phyloP scores from a whole-genome alignment of 1,140 invertebrate genomes.

The Magallana gigas region DNA sequence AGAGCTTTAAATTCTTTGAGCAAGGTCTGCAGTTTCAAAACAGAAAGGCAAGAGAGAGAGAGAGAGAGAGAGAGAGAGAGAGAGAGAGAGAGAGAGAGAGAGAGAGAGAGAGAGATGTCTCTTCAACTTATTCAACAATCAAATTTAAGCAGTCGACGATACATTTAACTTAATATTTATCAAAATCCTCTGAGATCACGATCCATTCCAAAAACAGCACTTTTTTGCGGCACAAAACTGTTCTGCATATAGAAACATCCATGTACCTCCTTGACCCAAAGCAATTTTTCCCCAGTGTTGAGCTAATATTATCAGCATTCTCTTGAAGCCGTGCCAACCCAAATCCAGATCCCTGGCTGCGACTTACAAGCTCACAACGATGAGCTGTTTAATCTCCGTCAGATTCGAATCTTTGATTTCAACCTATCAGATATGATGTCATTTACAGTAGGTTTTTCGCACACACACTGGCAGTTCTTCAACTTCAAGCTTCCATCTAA shows the following conservation, averaged over 20 bases:
- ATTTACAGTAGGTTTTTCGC: constrained; percentile 3
- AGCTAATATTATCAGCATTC: constrained; percentile 22
- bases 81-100: too few relatives aligned
- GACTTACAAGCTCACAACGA: not conserved
- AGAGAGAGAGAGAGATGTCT: too few relatives aligned
- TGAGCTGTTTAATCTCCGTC: not conserved
- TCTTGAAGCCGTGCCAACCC: constrained; percentile 5
- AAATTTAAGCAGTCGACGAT: too few relatives aligned
- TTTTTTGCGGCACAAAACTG: constrained; percentile 1
- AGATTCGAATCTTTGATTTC: constrained; percentile 26
- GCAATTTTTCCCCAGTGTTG: constrained; percentile 17
- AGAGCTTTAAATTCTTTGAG: too few relatives aligned
- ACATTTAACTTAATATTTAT: too few relatives aligned
- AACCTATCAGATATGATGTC: constrained; percentile 12
- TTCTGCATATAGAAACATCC: not conserved
- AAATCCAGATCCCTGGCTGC: not conserved
- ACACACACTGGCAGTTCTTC: not conserved
- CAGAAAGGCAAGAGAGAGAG: too few relatives aligned
- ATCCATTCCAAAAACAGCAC: not conserved
- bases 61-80: too few relatives aligned
- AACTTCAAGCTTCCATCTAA: not conserved
- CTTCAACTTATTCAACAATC: too few relatives aligned
- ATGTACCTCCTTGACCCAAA: constrained; percentile 7
- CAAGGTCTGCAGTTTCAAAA: too few relatives aligned
- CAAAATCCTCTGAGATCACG: not conserved